These are phyloP conservation scores for Anoplolepis gracilipes DNA, from an alignment of 1,140 invertebrate species.

Conservation along the genomic window DNA sequence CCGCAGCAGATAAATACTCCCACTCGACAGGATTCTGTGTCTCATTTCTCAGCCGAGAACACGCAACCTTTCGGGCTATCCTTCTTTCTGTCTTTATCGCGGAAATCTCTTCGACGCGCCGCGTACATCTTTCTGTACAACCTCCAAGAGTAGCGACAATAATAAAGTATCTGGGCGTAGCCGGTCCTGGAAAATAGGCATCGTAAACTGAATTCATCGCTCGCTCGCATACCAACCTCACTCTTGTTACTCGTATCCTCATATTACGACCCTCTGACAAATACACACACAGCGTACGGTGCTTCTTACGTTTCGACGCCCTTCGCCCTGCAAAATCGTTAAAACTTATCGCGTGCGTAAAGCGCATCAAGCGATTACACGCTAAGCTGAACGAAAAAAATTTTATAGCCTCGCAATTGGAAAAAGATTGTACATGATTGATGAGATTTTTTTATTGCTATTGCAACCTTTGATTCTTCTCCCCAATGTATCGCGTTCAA, in stretches of 20 bases:
- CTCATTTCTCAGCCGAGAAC: slow-evolving; percentile 1
- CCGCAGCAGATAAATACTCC: slow-evolving; percentile 32
- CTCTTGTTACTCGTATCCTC: slow-evolving; percentile 66
- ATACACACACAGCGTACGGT: not conserved
- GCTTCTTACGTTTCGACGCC: slow-evolving; percentile 23
- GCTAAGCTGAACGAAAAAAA: not conserved
- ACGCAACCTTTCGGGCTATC: slow-evolving; percentile 31
- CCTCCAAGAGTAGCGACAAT: slow-evolving; percentile 67
- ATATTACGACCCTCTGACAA: slow-evolving; percentile 66
- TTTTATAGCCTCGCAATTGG: slow-evolving; percentile 16
- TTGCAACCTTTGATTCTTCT: slow-evolving; percentile 1
- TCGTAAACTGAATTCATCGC: slow-evolving; percentile 76
- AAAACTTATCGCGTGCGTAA: not conserved
- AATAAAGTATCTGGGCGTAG: slow-evolving; percentile 72
- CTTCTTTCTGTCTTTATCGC: slow-evolving; percentile 32
- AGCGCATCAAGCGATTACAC: not conserved
- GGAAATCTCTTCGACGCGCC: slow-evolving; percentile 33
- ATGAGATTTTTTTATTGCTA: slow-evolving; percentile 38
- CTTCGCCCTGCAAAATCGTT: not conserved
- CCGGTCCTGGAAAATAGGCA: slow-evolving; percentile 70
- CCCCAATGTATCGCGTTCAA: slow-evolving; percentile 13
- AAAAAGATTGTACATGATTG: slow-evolving; percentile 43
- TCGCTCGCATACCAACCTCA: not conserved
- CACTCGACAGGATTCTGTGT: slow-evolving; percentile 32
- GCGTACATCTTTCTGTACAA: slow-evolving; percentile 27